Percentiles rank a stretch among this genome's conserved stretches.
Conservation (phyloP, 2,888 invertebrate genomes). For the Orthosia cruda region DNA sequence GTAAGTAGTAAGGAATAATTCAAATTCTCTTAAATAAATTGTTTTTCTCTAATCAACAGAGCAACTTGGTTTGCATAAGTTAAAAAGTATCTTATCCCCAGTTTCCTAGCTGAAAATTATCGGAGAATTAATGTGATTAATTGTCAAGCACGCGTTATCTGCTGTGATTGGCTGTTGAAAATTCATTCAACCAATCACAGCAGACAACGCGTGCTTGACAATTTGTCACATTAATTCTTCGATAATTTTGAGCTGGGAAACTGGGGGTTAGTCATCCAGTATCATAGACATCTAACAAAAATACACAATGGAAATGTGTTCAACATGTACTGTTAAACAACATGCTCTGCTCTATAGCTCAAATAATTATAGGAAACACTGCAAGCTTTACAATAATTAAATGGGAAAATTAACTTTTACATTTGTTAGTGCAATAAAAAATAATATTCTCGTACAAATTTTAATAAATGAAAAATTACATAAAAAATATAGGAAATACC, state of each 20-base stretch:
- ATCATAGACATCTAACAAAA: background rate
- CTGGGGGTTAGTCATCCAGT: background rate
- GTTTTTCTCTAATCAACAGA: background rate
- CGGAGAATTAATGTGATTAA: no score
- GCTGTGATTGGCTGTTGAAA: no score
- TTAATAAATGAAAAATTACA: slow-evolving; percentile 70
- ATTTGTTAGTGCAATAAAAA: slow-evolving; percentile 26
- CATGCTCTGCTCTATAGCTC: background rate
- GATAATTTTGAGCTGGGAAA: no score
- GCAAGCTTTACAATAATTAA: background rate
- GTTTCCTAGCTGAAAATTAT: no score
- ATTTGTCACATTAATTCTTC: no score
- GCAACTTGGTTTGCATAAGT: background rate
- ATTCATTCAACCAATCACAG: no score
- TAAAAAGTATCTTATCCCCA: background rate
- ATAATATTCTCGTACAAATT: slow-evolving; percentile 56
- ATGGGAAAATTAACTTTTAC: background rate
- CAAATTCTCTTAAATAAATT: background rate
- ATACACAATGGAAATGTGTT: background rate
- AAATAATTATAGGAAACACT: background rate
- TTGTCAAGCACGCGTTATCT: no score
- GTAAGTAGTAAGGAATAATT: background rate
- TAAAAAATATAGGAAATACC: slow-evolving; percentile 71
- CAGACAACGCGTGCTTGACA: no score
- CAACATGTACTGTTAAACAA: background rate